phyloP scores from a whole-genome alignment of 2,888 invertebrate species.

The Hypselothyrea guttata region DNA sequence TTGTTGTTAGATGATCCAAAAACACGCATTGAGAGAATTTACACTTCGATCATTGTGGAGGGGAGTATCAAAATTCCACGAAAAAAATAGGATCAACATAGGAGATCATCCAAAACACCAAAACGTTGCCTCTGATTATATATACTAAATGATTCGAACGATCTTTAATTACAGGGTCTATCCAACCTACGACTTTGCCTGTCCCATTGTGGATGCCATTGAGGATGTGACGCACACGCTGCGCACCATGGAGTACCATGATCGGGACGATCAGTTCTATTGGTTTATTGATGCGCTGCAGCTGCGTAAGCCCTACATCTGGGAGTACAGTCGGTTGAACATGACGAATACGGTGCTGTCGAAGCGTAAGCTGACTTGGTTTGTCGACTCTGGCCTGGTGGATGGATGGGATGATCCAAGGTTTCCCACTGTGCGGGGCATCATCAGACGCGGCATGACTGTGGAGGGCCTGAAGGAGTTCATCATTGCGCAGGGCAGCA shows the following conservation, averaged over 20 bases:
- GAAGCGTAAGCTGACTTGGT: constrained; percentile 98
- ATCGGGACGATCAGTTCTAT: constrained; percentile 98
- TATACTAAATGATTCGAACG: too few relatives aligned
- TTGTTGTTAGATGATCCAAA: too few relatives aligned
- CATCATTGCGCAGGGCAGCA: constrained; percentile 98
- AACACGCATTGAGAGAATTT: too few relatives aligned
- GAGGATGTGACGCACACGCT: constrained; percentile 99
- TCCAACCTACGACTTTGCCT: constrained; percentile 99
- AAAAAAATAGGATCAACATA: too few relatives aligned
- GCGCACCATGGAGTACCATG: constrained; percentile 99
- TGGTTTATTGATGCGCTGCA: constrained; percentile 96
- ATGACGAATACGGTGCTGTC: constrained; percentile 99
- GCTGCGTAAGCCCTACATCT: constrained; percentile 95
- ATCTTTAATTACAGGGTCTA: constrained; percentile 89
- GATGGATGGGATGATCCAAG: constrained; percentile 99
- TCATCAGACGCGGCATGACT: constrained; percentile 97
- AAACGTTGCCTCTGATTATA: too few relatives aligned
- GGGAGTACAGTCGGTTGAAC: constrained; percentile 97
- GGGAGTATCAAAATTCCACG: too few relatives aligned
- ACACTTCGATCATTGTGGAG: too few relatives aligned
- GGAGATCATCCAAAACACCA: too few relatives aligned
- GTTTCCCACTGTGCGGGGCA: constrained; percentile 98
- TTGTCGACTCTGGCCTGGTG: constrained; percentile 95
- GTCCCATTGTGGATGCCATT: constrained; percentile 98
- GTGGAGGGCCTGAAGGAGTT: constrained; percentile 98